Conservation (phyloP, 2,113 vertebrate species). For the Rissa tridactyla region DNA sequence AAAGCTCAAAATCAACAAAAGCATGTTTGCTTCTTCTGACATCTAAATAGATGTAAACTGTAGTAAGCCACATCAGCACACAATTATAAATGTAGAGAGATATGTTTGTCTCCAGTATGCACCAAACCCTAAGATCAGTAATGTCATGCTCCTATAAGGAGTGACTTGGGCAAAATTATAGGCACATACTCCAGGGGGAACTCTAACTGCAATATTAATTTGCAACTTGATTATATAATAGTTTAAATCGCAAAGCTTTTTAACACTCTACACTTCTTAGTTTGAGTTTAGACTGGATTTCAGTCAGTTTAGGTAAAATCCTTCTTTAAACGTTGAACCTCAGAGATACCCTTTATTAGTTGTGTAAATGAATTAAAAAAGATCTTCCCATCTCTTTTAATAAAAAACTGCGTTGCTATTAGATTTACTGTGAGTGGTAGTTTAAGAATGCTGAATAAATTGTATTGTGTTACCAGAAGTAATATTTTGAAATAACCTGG, state of each 20-base stretch:
- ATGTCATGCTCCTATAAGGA: fast-evolving
- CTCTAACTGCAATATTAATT: neutral
- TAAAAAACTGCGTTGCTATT: neutral
- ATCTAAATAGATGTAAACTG: neutral
- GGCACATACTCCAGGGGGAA: neutral
- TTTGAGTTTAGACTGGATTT: neutral
- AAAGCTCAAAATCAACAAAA: neutral
- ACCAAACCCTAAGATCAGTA: neutral
- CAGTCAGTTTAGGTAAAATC: neutral
- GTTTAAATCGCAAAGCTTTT: neutral
- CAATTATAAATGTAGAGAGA: neutral
- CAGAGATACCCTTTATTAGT: neutral
- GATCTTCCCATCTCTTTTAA: neutral
- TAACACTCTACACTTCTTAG: neutral
- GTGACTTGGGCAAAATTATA: neutral
- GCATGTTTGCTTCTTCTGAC: neutral
- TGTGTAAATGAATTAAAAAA: neutral
- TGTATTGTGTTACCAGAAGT: neutral
- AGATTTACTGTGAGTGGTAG: neutral
- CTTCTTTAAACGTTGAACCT: neutral
- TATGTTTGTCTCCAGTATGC: neutral
- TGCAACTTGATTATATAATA: neutral
- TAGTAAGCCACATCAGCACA: neutral
- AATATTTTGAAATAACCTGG: neutral
- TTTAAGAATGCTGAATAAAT: neutral